Evolutionary conservation across 2,797 vertebrate genomes (phyloP), one percentile per base, ranked within the genome.

Genomic region (Phaenicophaeus curvirostris): DNA sequence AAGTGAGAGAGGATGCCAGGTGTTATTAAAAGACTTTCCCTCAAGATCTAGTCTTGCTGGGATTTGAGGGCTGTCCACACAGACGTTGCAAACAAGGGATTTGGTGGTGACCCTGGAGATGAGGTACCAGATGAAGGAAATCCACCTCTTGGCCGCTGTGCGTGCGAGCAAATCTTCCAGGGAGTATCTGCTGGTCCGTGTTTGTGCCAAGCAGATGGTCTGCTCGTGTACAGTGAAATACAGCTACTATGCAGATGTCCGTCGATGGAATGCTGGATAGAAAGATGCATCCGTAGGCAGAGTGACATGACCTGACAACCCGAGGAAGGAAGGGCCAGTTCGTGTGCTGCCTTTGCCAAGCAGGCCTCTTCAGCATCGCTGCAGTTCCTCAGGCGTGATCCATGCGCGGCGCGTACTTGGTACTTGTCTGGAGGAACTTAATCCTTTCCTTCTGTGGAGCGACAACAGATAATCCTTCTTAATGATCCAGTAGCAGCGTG

Each of bases 311-410:
- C n/a, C 39, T 27, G 62, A 6, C 21, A 33, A 4, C 15, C 1
- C 1, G 41, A 51, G 46, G 59, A 57, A 57, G 50, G 39, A 57
- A 57, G 50, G 39, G 54, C 41, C 74, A 28, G 2, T 57, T 51
- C 2, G 0, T 5, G 1, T 13, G 35, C 21, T 0, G 3, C 55
- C 25, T 2, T 2, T 35, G 37, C 73, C 17, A 50, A 5, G n/a
- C 2, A 5, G 23, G 2, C 67, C 13, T 19, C 25, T 54, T 53
- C 0, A 9, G 57, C 31, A n/a, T 46, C 4, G 0, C 55, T 27
- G 48, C 17, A 0, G 2, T 11, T 58, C 41, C 81, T 75, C 74
- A 7, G 21, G 6, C 33, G 17, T 59, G 54, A 55, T 72, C 71
- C 17, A 2, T 11, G 39, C 1, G 0, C 11, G 55, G 4, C 8